A percentile compares a stretch with the other conserved stretches of the same genome.
phyloP scores from a whole-genome alignment of 2,113 vertebrate species.

The Mobula birostris region DNA sequence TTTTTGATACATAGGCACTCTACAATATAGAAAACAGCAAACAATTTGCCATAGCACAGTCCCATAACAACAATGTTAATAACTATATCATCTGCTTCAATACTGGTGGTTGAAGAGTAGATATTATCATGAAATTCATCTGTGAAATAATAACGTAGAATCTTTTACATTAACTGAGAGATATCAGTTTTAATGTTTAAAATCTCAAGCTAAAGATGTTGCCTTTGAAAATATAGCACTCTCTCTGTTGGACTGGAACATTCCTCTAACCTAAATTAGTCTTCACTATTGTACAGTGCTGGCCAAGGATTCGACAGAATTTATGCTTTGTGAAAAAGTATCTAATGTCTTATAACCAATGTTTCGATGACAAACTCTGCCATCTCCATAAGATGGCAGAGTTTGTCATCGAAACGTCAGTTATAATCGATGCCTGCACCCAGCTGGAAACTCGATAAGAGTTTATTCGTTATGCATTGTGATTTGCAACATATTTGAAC shows the following conservation, averaged over 20 bases:
- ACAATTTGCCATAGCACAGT: not conserved
- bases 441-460: too few relatives aligned
- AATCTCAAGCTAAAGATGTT: not conserved
- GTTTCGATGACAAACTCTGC: too few relatives aligned
- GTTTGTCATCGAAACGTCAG: too few relatives aligned
- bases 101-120: not conserved
- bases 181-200: not conserved
- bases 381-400: too few relatives aligned
- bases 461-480: not conserved
- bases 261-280: not conserved
- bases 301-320: not conserved
- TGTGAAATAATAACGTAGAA: not conserved
- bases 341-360: too few relatives aligned
- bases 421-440: too few relatives aligned
- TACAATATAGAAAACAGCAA: not conserved
- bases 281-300: not conserved
- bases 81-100: not conserved
- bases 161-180: not conserved
- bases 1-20: not conserved
- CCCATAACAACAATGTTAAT: not conserved
- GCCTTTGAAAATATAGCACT: not conserved
- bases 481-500: not conserved
- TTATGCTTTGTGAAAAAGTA: not conserved
- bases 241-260: not conserved
- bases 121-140: not conserved